A percentile compares a stretch with the other conserved stretches of the same genome.
phyloP scores from a whole-genome alignment of 2,888 invertebrate species.

The Thumatha senex region DNA sequence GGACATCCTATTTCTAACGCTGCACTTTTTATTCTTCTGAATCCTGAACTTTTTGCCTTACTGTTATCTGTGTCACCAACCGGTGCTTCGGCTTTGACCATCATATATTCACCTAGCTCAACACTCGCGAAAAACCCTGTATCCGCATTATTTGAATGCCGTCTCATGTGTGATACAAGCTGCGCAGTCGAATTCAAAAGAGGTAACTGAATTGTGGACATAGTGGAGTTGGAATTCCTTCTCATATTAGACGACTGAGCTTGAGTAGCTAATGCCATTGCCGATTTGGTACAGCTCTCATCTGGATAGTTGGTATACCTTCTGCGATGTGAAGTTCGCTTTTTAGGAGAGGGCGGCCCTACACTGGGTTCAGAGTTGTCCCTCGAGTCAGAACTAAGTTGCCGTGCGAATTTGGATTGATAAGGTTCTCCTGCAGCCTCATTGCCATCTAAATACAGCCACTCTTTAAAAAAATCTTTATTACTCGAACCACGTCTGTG shows the following conservation, averaged over 20 bases:
- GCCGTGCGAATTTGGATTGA: constrained; percentile 79
- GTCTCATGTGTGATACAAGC: constrained; percentile 78
- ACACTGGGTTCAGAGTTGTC: constrained; percentile 79
- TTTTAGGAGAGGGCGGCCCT: constrained; percentile 75
- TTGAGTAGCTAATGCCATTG: constrained; percentile 69
- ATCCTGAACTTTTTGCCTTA: constrained; percentile 85
- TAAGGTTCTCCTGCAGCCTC: constrained; percentile 75
- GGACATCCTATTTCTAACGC: constrained; percentile 88
- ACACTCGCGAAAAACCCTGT: constrained; percentile 83
- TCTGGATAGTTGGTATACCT: constrained; percentile 74
- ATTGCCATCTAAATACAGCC: constrained; percentile 70
- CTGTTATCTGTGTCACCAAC: constrained; percentile 65
- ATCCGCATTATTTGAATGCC: constrained; percentile 86
- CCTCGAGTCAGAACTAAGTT: constrained; percentile 79
- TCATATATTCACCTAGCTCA: constrained; percentile 79
- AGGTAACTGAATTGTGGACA: constrained; percentile 85
- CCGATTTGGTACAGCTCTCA: constrained; percentile 77
- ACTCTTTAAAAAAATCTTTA: constrained; percentile 75
- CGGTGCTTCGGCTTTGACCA: constrained; percentile 79
- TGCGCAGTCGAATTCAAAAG: constrained; percentile 76
- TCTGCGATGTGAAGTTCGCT: constrained; percentile 64
- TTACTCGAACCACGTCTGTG: constrained; percentile 64
- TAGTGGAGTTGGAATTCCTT: constrained; percentile 84
- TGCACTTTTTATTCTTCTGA: constrained; percentile 87
- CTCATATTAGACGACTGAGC: constrained; percentile 80